Evolutionary conservation across 2,888 invertebrate species (phyloP).

Genomic region (Agonopterix heracliana): DNA sequence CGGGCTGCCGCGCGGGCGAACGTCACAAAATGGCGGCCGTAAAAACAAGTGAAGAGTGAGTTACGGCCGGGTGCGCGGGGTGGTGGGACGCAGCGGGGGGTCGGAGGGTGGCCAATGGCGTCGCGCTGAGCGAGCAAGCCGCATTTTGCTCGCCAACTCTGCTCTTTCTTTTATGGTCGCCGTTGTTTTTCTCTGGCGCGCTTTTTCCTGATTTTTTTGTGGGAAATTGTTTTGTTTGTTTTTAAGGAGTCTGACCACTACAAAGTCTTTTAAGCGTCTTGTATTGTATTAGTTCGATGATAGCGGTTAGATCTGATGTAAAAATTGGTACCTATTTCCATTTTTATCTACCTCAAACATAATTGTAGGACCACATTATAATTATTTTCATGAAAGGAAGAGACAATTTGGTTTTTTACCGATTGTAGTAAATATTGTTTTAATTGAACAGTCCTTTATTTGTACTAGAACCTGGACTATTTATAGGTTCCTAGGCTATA

Average conservation of each 20-base stretch:
- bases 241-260: conserved; percentile 45
- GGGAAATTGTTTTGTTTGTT: conserved; percentile 71
- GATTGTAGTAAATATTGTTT: no score
- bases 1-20: conserved; percentile 66
- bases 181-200: conserved; percentile 70
- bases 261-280: conserved; percentile 63
- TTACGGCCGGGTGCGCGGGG: conserved; percentile 55
- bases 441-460: no score
- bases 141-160: conserved; percentile 65
- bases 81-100: conserved; percentile 26
- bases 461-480: no score
- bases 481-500: no score
- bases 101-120: conserved; percentile 54
- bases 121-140: conserved; percentile 59
- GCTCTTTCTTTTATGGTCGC: conserved; percentile 72
- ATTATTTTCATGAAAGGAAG: no score
- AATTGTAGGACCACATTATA: no score
- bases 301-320: not conserved
- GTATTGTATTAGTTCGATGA: conserved; percentile 16
- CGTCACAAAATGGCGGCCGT: conserved; percentile 76
- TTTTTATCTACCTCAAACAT: no score
- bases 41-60: conserved; percentile 76
- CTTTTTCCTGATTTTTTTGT: conserved; percentile 63
- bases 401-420: no score
- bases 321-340: no score